These are phyloP conservation scores for Brienomyrus brachyistius DNA, from an alignment of 2,113 vertebrate genomes.

Conservation along the genomic window DNA sequence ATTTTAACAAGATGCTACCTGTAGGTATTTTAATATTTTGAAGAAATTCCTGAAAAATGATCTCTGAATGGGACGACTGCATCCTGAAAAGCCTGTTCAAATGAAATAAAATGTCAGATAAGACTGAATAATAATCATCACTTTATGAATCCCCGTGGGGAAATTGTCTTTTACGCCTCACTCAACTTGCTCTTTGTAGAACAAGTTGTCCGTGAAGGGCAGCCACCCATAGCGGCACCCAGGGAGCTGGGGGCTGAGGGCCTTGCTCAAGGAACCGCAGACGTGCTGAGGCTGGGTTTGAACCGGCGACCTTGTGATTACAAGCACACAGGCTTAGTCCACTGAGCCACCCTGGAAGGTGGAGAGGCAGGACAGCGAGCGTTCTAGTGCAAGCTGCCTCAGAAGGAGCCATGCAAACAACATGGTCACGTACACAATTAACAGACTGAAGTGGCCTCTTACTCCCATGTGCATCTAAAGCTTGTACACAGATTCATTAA, in stretches of 20 bases:
- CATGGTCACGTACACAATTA: background rate
- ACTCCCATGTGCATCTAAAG: background rate
- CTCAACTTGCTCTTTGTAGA: no score
- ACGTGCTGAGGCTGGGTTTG: no score
- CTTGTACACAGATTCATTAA: background rate
- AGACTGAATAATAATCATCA: background rate
- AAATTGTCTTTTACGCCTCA: no score
- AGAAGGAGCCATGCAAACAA: background rate
- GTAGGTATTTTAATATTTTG: background rate
- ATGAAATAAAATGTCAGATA: background rate
- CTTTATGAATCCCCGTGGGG: no score
- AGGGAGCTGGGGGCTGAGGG: no score
- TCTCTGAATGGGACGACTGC: background rate
- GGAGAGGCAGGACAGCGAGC: background rate
- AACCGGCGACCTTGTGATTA: no score
- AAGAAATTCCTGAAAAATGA: background rate
- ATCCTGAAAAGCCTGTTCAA: background rate
- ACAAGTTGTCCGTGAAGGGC: no score
- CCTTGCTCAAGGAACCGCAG: no score
- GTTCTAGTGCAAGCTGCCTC: background rate
- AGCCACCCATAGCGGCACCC: no score
- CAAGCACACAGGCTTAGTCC: no score
- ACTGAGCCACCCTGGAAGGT: background rate
- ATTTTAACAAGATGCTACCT: slow-evolving; percentile 4
- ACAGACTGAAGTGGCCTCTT: background rate